A percentile compares a stretch with the other conserved stretches of the same genome.
Conservation (phyloP, 2,888 invertebrate genomes). For the Pharmacophagus antenor region DNA sequence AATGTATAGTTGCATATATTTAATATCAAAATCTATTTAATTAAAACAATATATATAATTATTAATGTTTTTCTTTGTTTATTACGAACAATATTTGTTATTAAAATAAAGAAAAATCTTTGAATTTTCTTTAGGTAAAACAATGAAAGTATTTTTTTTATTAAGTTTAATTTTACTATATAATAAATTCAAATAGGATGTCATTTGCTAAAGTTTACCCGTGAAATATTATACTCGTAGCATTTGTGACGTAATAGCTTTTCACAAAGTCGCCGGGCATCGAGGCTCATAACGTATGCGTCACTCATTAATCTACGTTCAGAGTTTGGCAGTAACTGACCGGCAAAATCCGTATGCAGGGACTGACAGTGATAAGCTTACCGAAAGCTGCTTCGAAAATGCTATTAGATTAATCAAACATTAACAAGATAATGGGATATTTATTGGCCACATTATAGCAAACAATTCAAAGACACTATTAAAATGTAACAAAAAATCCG, state of each 20-base stretch:
- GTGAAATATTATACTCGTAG: background rate
- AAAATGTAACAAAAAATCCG: background rate
- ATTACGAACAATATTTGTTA: too few species aligned
- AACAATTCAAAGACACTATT: background rate
- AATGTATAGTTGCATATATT: background rate
- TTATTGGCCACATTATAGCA: background rate
- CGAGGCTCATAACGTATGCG: conserved; percentile 38
- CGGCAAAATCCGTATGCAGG: conserved; percentile 58
- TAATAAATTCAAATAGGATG: background rate
- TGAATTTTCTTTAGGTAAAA: too few species aligned
- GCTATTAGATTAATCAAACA: background rate
- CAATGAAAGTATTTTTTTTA: too few species aligned
- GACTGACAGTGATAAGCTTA: conserved; percentile 62
- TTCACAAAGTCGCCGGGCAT: conserved; percentile 13
- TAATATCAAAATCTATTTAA: too few species aligned
- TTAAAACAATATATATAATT: too few species aligned
- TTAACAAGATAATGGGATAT: background rate
- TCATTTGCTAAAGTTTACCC: background rate
- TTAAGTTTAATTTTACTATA: too few species aligned
- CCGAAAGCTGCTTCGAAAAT: conserved; percentile 61
- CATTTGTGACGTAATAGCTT: conserved; percentile 1
- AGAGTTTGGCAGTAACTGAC: conserved; percentile 40
- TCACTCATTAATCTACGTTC: conserved; percentile 62
- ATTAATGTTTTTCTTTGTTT: too few species aligned
- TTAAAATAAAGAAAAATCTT: too few species aligned